Evolutionary conservation across 2,113 vertebrate genomes (phyloP).

Genomic region (Grammomys dolichurus): DNA sequence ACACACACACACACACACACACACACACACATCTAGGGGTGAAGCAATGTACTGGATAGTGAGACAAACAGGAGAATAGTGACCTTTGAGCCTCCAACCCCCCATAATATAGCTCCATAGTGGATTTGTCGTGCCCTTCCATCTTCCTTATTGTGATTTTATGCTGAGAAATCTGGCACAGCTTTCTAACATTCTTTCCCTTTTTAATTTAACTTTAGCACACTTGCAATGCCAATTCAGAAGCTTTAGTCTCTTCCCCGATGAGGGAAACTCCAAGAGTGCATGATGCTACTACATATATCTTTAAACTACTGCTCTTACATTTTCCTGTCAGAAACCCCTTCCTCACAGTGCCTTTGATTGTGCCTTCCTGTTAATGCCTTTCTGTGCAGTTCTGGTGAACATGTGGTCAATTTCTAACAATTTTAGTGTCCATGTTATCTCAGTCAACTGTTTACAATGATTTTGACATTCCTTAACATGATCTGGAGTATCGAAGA

Average conservation of each 20-base stretch:
- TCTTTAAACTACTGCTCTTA: neutral
- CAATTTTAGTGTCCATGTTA: neutral
- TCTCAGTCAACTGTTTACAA: neutral
- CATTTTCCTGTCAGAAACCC: too few relatives aligned
- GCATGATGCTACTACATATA: fast-evolving
- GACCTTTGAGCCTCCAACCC: neutral
- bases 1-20: too few relatives aligned
- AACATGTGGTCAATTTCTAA: neutral
- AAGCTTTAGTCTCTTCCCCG: neutral
- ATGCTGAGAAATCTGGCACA: neutral
- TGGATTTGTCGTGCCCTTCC: neutral
- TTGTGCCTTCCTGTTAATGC: too few relatives aligned
- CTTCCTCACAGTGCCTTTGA: neutral
- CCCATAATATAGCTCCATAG: too few relatives aligned
- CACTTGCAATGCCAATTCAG: neutral
- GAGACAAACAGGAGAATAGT: neutral
- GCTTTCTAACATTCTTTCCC: neutral
- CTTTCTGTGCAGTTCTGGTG: neutral
- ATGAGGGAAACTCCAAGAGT: neutral
- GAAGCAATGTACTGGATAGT: too few relatives aligned
- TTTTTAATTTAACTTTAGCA: neutral
- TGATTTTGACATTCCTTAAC: neutral
- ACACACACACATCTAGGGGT: neutral
- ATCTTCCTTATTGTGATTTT: neutral
- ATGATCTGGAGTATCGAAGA: neutral